Evolutionary conservation across 2,888 invertebrate species (phyloP).

Genomic region (Perithous albicinctus): DNA sequence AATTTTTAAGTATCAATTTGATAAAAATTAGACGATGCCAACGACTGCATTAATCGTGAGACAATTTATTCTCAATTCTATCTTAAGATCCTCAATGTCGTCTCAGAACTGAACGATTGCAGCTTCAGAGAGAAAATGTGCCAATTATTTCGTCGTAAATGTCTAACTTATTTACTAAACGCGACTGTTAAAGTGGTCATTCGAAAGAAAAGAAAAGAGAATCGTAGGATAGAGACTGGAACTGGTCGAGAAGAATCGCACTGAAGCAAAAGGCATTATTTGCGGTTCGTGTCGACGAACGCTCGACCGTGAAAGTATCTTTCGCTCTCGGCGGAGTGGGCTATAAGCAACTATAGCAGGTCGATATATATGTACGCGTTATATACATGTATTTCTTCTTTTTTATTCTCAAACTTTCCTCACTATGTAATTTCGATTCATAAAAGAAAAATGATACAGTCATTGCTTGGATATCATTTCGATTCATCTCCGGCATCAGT

Average conservation of each 20-base stretch:
- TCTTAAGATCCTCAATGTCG: not conserved
- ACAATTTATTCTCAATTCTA: not conserved
- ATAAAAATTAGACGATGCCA: conserved; percentile 8
- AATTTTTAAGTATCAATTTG: not conserved
- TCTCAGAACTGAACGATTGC: not conserved
- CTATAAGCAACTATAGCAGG: conserved; percentile 27
- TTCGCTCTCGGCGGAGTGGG: conserved; percentile 8
- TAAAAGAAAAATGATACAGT: not conserved
- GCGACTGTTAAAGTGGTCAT: not conserved
- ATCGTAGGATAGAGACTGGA: not conserved
- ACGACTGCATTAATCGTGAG: not conserved
- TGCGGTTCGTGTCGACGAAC: conserved; percentile 42
- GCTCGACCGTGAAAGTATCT: conserved; percentile 46
- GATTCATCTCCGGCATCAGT: conserved; percentile 23
- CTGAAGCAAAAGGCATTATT: not conserved
- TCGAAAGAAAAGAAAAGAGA: not conserved
- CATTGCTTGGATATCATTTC: conserved; percentile 6
- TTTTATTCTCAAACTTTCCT: conserved; percentile 15
- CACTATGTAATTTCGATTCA: conserved; percentile 29
- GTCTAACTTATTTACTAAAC: not conserved
- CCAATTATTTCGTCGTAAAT: not conserved
- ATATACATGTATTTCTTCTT: conserved; percentile 1
- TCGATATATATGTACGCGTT: conserved; percentile 37
- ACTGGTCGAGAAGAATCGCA: conserved; percentile 9
- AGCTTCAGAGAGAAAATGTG: not conserved